Evolutionary conservation across 2,113 vertebrate genomes (phyloP).

Genomic region (Chitala chitala): DNA sequence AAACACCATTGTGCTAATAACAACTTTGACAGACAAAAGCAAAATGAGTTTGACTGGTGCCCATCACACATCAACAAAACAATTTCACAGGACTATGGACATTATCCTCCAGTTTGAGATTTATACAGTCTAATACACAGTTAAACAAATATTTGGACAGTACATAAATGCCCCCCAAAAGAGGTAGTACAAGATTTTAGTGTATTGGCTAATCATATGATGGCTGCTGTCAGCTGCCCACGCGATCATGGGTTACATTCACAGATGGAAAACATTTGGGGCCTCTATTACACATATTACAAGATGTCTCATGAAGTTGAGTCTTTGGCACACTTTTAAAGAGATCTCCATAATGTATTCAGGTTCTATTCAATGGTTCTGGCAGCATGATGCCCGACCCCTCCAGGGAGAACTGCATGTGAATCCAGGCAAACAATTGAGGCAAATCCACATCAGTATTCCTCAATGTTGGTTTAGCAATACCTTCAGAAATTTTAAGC

Average conservation of each 20-base stretch:
- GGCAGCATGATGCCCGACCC: constrained; percentile 50
- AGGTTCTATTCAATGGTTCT: constrained; percentile 61
- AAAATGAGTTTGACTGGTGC: no score
- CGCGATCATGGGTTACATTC: constrained; percentile 50
- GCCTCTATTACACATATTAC: constrained; percentile 66
- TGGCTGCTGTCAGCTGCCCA: constrained; percentile 53
- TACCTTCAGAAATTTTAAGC: constrained; percentile 36
- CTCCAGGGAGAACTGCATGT: constrained; percentile 42
- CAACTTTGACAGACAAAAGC: no score
- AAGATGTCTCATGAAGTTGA: constrained; percentile 63
- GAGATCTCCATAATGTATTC: constrained; percentile 67
- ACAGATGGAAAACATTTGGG: constrained; percentile 70
- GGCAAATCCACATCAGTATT: constrained; percentile 37
- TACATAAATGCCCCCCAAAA: no score
- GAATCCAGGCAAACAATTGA: constrained; percentile 55
- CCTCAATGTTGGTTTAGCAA: constrained; percentile 34
- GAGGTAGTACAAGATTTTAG: no score
- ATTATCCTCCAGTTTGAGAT: no score
- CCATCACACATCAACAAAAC: no score
- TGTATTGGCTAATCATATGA: constrained; percentile 43
- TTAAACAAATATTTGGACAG: no score
- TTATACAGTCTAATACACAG: no score
- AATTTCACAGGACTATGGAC: no score
- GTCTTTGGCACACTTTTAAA: constrained; percentile 75
- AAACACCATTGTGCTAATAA: no score